A percentile compares a stretch with the other conserved stretches of the same genome.
phyloP scores from a whole-genome alignment of 2,113 vertebrate species.

The Oryzias curvinotus region DNA sequence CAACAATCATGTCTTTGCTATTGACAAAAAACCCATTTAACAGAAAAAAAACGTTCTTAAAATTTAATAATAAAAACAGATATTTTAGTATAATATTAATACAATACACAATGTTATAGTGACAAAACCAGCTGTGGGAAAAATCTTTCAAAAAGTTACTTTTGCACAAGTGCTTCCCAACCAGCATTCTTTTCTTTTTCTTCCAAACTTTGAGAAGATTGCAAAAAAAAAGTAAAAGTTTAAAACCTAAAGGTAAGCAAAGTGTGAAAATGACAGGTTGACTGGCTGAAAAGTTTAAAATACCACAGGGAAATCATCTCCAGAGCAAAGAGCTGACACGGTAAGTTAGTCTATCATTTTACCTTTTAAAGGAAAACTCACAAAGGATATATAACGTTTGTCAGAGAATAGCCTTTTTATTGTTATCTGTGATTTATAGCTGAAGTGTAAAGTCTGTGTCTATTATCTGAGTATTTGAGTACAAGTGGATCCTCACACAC shows the following conservation, averaged over 20 bases:
- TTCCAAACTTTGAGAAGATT: no score
- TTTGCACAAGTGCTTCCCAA: constrained; percentile 37
- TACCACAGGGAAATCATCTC: constrained; percentile 17
- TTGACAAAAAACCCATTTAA: no score
- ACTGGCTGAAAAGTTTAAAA: constrained; percentile 17
- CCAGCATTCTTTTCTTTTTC: constrained; percentile 6
- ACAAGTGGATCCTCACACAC: background rate
- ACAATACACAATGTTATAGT: no score
- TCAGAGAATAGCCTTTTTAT: background rate
- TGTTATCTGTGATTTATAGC: background rate
- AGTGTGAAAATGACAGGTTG: constrained; percentile 17
- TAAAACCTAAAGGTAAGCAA: constrained; percentile 16
- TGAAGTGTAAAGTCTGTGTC: background rate
- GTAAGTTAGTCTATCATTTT: constrained; percentile 12
- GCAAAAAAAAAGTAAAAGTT: background rate
- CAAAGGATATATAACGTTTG: background rate
- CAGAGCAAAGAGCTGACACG: constrained; percentile 2
- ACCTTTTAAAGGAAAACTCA: background rate
- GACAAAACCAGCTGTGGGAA: no score
- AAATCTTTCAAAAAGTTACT: constrained; percentile 9
- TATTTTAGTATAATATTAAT: no score
- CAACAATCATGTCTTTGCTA: no score
- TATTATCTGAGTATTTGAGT: background rate
- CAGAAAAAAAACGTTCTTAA: no score
- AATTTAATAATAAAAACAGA: no score